Conservation (phyloP, 1,140 invertebrate genomes). For the Drosophila athabasca region DNA sequence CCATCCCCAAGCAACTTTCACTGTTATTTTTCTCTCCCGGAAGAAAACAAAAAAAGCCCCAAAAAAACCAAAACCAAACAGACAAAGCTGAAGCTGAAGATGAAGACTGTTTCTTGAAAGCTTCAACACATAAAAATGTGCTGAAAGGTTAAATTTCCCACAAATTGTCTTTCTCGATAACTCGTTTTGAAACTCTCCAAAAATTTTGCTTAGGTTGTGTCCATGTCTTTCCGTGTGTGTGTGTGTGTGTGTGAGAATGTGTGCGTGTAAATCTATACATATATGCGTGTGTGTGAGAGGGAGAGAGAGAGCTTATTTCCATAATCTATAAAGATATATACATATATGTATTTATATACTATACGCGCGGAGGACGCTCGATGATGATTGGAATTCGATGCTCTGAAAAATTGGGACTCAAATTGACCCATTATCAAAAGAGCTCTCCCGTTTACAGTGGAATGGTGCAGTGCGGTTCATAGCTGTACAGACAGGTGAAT, state of each 20-base stretch:
- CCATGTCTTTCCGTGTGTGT: constrained; percentile 3
- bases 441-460: too few relatives aligned
- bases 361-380: constrained; percentile 1
- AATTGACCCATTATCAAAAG: constrained; percentile 26
- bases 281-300: not conserved
- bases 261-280: not conserved
- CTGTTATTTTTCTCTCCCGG: constrained; percentile 59
- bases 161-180: not conserved
- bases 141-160: constrained; percentile 6
- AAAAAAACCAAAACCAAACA: constrained; percentile 20
- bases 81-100: constrained; percentile 42
- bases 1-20: constrained; percentile 50
- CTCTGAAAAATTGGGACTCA: not conserved
- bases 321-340: constrained; percentile 18
- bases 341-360: constrained; percentile 19
- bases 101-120: constrained; percentile 73
- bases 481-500: constrained; percentile 3
- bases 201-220: constrained; percentile 16
- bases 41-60: constrained; percentile 44
- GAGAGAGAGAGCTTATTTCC: constrained; percentile 16
- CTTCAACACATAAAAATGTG: constrained; percentile 16
- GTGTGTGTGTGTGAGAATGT: constrained; percentile 30
- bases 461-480: constrained; percentile 15
- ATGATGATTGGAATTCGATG: constrained; percentile 3
- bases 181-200: not conserved